Evolutionary conservation across 2,113 vertebrate genomes (phyloP), one percentile per base, ranked within the genome.

Genomic region (Solea solea): DNA sequence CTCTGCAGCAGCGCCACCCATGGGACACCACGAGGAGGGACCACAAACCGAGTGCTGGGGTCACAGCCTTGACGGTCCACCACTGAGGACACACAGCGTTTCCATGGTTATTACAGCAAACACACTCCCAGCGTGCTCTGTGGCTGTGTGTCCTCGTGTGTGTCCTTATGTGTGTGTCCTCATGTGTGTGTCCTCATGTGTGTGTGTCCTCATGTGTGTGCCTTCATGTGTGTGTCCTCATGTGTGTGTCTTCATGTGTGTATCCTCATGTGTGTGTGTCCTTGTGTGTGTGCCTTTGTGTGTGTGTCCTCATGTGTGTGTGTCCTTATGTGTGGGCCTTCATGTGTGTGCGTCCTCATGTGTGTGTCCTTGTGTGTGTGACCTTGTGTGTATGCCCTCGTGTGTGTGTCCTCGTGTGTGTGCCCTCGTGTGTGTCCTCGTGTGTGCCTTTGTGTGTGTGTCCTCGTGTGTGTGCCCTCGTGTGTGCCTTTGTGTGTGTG

Each of bases 1-100:
- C 98, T 91, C 88, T 98, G 97, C 16, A 99, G 89, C 69, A 99
- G 91, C 69, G 98, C 97, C 56, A 98, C 96, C 97, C 98, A 99
- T 82, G 97, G 96, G 82, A 94, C 94, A 51, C 91, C 95, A 63
- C 95, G 95, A 0, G 96, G 94, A 25, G 97, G 97, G 25, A 97
- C 93, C 11, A 93, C 89, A 89, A 99, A 99, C 4, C 96, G 95
- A 0, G 97, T 98, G 66, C 92, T 93, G 55, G 96, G 95, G 88
- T 98, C 95, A 60, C 97, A 99, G 88, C 97, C 97, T 91, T 95
- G 95, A 39, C 95, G 95, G 93, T 98, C 97, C 86, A 95, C 92
- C 92, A 94, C 96, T 97, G 90, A 39, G n/a, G 27, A 74, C 11
- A 87, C 53, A 79, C 9, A 56, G 7, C 0, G 12, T 72, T 55